Conservation (phyloP, 2,113 vertebrate species). For the Sprattus sprattus region DNA sequence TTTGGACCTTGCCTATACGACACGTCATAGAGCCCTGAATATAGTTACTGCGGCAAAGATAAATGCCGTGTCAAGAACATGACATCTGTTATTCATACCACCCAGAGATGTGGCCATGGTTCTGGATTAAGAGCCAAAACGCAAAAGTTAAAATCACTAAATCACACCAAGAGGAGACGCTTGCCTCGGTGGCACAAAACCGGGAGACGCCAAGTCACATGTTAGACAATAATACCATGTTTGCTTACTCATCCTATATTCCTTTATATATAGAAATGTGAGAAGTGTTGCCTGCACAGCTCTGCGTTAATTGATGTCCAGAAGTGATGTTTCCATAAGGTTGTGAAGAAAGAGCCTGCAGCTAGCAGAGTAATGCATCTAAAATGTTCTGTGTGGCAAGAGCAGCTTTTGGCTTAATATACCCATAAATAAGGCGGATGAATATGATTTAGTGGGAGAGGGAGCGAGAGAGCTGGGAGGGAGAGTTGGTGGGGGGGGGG, state of each 20-base stretch:
- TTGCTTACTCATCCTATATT: conserved; percentile 2
- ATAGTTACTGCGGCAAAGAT: neutral
- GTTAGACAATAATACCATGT: neutral
- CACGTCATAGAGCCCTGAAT: neutral
- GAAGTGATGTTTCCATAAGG: conserved; percentile 38
- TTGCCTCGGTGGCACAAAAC: neutral
- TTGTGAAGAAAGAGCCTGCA: conserved; percentile 31
- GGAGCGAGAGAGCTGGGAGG: neutral
- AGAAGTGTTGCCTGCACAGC: conserved; percentile 19
- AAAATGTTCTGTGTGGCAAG: conserved; percentile 43
- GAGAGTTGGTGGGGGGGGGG: neutral
- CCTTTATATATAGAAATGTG: neutral
- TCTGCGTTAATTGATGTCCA: conserved; percentile 49
- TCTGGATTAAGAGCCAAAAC: neutral
- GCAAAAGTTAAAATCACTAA: neutral
- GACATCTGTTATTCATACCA: neutral
- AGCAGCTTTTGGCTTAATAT: conserved; percentile 46
- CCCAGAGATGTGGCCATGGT: neutral
- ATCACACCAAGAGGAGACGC: neutral
- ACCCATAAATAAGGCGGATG: conserved; percentile 51
- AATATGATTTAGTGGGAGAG: conserved; percentile 45
- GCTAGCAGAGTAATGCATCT: conserved; percentile 46
- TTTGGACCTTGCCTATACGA: neutral
- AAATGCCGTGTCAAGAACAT: neutral
- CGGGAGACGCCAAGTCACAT: neutral